Evolutionary conservation across 2,888 invertebrate species (phyloP).

Genomic region (Lobophora halterata): DNA sequence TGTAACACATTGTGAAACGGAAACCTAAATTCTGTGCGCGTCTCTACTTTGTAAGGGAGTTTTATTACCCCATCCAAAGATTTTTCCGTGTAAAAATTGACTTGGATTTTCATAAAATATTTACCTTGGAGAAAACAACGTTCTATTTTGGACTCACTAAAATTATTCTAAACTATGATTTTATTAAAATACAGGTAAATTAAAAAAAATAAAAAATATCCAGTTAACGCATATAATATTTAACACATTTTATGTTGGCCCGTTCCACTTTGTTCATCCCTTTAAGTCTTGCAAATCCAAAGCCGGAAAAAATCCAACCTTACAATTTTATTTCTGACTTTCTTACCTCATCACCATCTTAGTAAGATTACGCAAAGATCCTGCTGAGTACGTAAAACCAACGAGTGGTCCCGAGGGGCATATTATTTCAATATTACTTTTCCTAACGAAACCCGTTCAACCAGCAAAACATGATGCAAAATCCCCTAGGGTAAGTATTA

Average conservation of each 20-base stretch:
- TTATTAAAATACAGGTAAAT: too few relatives aligned
- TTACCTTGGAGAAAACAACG: too few relatives aligned
- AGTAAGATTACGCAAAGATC: slow-evolving; percentile 13
- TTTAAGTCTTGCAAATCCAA: too few relatives aligned
- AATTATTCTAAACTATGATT: too few relatives aligned
- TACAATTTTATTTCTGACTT: background rate
- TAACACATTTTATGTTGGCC: too few relatives aligned
- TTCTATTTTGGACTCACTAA: too few relatives aligned
- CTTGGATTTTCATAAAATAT: too few relatives aligned
- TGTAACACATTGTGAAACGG: slow-evolving; percentile 77
- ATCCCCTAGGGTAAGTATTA: slow-evolving; percentile 66
- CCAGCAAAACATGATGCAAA: slow-evolving; percentile 57
- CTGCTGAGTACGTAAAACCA: slow-evolving; percentile 16
- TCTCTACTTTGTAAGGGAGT: slow-evolving; percentile 63
- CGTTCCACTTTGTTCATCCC: background rate
- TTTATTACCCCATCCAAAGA: slow-evolving; percentile 57
- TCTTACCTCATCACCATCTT: slow-evolving; percentile 7
- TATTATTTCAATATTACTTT: slow-evolving; percentile 46
- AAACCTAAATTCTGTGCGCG: slow-evolving; percentile 69
- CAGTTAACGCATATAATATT: too few relatives aligned
- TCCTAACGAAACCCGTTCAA: slow-evolving; percentile 53
- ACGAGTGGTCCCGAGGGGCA: slow-evolving; percentile 18
- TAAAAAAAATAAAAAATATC: too few relatives aligned
- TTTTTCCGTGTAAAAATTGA: too few relatives aligned
- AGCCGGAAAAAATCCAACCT: too few relatives aligned